Evolutionary conservation across 2,113 vertebrate species (phyloP), one percentile per base, ranked within the genome.

Genomic region (Dicaeum eximium): DNA sequence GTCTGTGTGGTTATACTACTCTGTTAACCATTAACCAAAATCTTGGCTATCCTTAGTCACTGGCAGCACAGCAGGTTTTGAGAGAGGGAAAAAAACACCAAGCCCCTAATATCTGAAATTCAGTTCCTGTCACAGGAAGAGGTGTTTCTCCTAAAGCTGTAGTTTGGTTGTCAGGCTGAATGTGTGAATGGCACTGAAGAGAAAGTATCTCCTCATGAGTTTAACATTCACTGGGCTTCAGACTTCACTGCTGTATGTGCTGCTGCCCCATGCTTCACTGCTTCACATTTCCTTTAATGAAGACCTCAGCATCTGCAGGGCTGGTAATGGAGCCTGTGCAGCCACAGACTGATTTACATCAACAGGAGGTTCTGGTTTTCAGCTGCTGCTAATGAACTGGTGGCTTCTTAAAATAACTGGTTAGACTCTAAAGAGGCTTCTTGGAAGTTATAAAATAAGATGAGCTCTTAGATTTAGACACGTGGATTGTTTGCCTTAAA

Each of bases 11-110:
- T 88, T 44, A 28, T 16, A 72, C 10, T 62, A 17, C 37, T 60
- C 22, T 65, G 81, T 97, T 95, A 97, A 97, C 66, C 81, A 97
- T 97, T 97, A 97, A 97, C 86, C 56, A 77, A 80, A 88, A 93
- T 64, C 86, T 86, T 84, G 69, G 51, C 83, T 58, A 7, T n/a
- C 35, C 27, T 30, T 35, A 24, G 33, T 47, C 69, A 64, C 31
- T 51, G 51, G 4, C 57, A 92, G 73, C 40, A 60, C 51, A 44
- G 69, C 56, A 66, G 25, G 27, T 57, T 90, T 70, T 13, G 2
- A 10, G 22, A 22, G 30, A 27, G 25, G 1, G 6, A 13, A 6
- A 37, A 30, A 54, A 14, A 64, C 23, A 15, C 12, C 3, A 31
- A 72, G 30, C 6, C 28, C 28, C 19, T 23, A 19, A 7, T 40